These are phyloP conservation scores for Bellardia bayeri DNA, from an alignment of 2,888 invertebrate genomes.

Conservation along the genomic window DNA sequence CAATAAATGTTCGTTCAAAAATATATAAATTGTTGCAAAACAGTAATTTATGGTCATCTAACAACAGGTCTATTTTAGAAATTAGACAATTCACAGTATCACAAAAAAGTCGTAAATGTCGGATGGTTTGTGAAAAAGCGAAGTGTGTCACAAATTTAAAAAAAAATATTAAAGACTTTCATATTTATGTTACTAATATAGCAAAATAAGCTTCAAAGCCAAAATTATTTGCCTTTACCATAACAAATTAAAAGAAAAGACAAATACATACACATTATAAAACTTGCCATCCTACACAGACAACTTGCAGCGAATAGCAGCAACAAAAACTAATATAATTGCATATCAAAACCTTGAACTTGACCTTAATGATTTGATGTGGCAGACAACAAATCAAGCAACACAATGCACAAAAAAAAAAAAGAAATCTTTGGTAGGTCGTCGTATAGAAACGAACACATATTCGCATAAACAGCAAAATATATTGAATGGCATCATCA, in stretches of 20 bases:
- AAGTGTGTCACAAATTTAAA: conserved; percentile 31
- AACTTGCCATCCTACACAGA: conserved; percentile 21
- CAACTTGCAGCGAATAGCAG: conserved; percentile 20
- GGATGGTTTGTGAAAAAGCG: neutral
- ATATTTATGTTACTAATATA: neutral
- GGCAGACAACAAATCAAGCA: conserved; percentile 69
- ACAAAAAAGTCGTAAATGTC: conserved; percentile 1
- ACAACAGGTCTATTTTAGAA: conserved; percentile 8
- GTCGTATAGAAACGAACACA: neutral
- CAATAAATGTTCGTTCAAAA: neutral
- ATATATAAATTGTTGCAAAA: neutral
- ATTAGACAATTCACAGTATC: neutral
- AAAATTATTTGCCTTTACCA: conserved; percentile 3
- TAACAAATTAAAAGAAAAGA: conserved; percentile 5
- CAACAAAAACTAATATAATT: conserved; percentile 39
- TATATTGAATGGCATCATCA: conserved; percentile 59
- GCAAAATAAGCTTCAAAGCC: neutral
- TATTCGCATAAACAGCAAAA: conserved; percentile 24
- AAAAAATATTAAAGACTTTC: conserved; percentile 11
- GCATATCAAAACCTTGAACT: conserved; percentile 73
- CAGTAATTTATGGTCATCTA: neutral
- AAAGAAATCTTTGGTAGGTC: conserved; percentile 67
- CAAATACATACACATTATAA: conserved; percentile 5
- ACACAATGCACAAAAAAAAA: conserved; percentile 44
- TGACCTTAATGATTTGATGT: conserved; percentile 72